phyloP scores from a whole-genome alignment of 2,113 vertebrate species.

The Corythoichthys intestinalis region DNA sequence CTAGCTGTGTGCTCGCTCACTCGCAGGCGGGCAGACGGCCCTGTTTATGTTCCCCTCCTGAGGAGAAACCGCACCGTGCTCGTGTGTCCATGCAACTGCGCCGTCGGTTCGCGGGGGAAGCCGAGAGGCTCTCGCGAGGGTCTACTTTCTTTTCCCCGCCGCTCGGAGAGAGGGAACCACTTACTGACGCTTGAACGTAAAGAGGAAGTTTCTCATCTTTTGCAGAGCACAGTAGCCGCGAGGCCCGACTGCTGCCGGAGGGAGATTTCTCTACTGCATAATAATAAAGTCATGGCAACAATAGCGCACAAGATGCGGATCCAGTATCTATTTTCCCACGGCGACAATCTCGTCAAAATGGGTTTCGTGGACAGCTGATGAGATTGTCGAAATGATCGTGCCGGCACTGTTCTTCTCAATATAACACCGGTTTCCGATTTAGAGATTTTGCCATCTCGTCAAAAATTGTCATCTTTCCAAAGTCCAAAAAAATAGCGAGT shows the following conservation, averaged over 20 bases:
- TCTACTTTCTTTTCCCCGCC: constrained; percentile 64
- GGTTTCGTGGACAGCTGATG: not conserved
- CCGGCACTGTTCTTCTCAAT: not conserved
- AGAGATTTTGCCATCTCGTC: not conserved
- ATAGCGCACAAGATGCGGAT: constrained; percentile 34
- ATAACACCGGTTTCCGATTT: too few relatives aligned
- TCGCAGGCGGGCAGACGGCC: constrained; percentile 75
- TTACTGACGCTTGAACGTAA: constrained; percentile 61
- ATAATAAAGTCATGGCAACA: constrained; percentile 57
- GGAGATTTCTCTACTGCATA: constrained; percentile 47
- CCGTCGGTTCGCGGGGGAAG: constrained; percentile 63
- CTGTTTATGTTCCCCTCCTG: constrained; percentile 77
- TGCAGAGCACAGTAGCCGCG: constrained; percentile 63
- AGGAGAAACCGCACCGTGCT: constrained; percentile 65
- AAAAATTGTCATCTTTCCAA: too few relatives aligned
- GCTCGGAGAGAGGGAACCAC: constrained; percentile 64
- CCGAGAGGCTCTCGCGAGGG: constrained; percentile 66
- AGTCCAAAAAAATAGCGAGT: too few relatives aligned
- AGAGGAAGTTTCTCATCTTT: constrained; percentile 72
- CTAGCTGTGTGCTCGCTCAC: constrained; percentile 53
- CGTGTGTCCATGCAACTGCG: constrained; percentile 38
- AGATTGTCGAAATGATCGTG: not conserved
- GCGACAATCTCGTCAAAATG: not conserved
- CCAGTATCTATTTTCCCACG: not conserved
- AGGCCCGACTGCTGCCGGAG: constrained; percentile 55